Evolutionary conservation across 2,888 invertebrate genomes (phyloP).

Genomic region (Platynereis dumerilii): DNA sequence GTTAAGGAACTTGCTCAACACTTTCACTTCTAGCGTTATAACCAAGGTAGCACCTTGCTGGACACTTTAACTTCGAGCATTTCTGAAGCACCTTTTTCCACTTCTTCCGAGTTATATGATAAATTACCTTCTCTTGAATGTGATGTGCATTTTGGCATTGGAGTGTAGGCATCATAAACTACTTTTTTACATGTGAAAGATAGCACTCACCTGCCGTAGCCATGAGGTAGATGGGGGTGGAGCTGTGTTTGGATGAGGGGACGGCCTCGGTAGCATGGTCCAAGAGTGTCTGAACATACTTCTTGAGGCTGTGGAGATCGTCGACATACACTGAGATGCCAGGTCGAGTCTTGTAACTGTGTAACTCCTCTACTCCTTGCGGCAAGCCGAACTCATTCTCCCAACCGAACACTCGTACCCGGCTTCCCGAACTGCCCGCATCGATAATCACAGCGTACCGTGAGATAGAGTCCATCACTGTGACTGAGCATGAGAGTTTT

Average conservation of each 20-base stretch:
- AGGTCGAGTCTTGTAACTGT: conserved; percentile 41
- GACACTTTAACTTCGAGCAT: too few species aligned
- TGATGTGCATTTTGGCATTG: too few species aligned
- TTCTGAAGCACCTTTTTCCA: too few species aligned
- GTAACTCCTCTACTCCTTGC: conserved; percentile 18
- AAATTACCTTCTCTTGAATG: too few species aligned
- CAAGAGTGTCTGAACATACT: conserved; percentile 3
- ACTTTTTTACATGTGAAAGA: too few species aligned
- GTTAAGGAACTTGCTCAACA: too few species aligned
- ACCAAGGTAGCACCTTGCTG: too few species aligned
- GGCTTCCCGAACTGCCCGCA: conserved; percentile 66
- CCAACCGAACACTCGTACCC: conserved; percentile 65
- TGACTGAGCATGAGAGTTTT: too few species aligned
- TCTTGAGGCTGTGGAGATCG: background rate
- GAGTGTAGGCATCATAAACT: too few species aligned
- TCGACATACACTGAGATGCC: conserved; percentile 40
- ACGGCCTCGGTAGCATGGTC: background rate
- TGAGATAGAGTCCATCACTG: background rate
- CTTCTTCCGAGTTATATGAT: too few species aligned
- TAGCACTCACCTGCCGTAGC: conserved; percentile 5
- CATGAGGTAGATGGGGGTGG: background rate
- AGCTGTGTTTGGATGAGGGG: background rate
- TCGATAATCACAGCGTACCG: conserved; percentile 66
- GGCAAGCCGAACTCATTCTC: background rate
- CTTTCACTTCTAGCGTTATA: too few species aligned